These are phyloP conservation scores for Coracopsis vasa DNA, from an alignment of 2,113 vertebrate genomes.

Conservation along the genomic window DNA sequence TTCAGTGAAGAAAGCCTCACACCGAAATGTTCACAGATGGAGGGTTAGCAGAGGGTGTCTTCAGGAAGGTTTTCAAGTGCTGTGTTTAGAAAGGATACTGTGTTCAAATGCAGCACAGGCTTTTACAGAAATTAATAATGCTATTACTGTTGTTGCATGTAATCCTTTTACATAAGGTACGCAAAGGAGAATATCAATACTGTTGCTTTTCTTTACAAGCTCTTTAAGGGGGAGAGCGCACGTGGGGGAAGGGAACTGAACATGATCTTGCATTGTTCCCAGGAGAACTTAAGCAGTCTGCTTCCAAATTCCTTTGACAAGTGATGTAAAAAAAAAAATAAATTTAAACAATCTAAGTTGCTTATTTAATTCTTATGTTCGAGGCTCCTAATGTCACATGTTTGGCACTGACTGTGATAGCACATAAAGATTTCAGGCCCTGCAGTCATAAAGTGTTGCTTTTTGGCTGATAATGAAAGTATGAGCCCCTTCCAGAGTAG, in stretches of 20 bases:
- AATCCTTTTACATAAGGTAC: neutral
- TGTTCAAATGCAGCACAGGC: neutral
- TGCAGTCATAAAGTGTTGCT: neutral
- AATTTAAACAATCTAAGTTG: neutral
- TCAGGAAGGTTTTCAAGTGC: neutral
- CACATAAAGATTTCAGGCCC: neutral
- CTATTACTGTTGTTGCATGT: neutral
- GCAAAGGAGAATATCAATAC: neutral
- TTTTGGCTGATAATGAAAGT: conserved; percentile 23
- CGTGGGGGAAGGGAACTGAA: neutral
- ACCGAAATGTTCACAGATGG: neutral
- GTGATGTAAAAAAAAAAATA: neutral
- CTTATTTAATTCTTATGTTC: neutral
- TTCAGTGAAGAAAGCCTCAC: neutral
- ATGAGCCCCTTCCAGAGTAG: neutral
- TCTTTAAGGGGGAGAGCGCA: neutral
- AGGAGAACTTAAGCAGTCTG: neutral
- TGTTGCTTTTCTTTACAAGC: neutral
- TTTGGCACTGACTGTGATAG: neutral
- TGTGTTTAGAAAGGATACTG: neutral
- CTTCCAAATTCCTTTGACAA: neutral
- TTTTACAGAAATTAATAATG: neutral
- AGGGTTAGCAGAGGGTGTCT: neutral
- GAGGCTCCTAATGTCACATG: neutral
- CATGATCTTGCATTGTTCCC: neutral